Evolutionary conservation across 2,797 vertebrate genomes (phyloP).

Genomic region (Neostethus bicornis): DNA sequence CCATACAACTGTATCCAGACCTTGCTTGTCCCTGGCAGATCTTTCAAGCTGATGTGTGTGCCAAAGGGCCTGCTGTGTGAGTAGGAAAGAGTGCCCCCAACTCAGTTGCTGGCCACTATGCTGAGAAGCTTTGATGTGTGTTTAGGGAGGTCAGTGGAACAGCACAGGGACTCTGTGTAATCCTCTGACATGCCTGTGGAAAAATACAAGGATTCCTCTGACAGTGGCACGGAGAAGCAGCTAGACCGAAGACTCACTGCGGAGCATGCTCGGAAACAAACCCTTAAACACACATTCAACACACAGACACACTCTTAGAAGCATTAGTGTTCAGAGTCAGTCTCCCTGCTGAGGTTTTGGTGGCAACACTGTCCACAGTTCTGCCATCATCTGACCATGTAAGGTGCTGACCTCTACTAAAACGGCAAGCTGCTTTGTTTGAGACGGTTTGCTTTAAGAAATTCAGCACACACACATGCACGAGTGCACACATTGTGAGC

Average conservation of each 20-base stretch:
- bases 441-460: slow-evolving; percentile 23
- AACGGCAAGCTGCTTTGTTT: slow-evolving; percentile 40
- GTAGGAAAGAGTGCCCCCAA: slow-evolving; percentile 60
- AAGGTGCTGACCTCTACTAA: slow-evolving; percentile 46
- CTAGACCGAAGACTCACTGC: slow-evolving; percentile 52
- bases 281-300: slow-evolving; percentile 19
- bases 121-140: slow-evolving; percentile 65
- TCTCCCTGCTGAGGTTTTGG: slow-evolving; percentile 44
- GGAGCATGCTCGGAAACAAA: slow-evolving; percentile 28
- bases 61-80: slow-evolving; percentile 67
- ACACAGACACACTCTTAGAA: slow-evolving; percentile 25
- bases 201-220: slow-evolving; percentile 77
- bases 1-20: slow-evolving; percentile 25
- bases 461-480: slow-evolving; percentile 33
- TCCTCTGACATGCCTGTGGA: slow-evolving; percentile 76
- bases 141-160: slow-evolving; percentile 61
- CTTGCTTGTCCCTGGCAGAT: slow-evolving; percentile 64
- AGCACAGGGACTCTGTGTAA: slow-evolving; percentile 74
- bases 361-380: slow-evolving; percentile 59
- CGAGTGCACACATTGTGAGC: slow-evolving; percentile 25
- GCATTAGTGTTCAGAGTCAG: slow-evolving; percentile 33
- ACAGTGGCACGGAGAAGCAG: too few relatives aligned
- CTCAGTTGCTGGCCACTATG: slow-evolving; percentile 52
- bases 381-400: slow-evolving; percentile 50
- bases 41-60: slow-evolving; percentile 68